Evolutionary conservation across 2,888 invertebrate genomes (phyloP).

Genomic region (Eupeodes luniger): DNA sequence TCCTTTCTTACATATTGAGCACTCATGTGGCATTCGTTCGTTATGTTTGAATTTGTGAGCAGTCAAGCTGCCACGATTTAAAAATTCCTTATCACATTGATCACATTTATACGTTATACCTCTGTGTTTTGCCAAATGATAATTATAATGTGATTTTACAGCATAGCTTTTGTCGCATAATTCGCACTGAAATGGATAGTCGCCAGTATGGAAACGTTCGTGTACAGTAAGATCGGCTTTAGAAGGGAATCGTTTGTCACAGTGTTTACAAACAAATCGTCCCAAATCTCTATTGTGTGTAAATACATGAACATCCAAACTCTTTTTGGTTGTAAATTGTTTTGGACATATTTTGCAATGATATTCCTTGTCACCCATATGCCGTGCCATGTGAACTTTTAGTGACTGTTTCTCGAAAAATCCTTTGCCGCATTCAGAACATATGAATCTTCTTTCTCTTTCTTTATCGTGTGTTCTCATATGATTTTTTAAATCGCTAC

Average conservation of each 20-base stretch:
- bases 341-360: slow-evolving; percentile 61
- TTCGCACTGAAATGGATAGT: slow-evolving; percentile 68
- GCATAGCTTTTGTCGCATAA: slow-evolving; percentile 66
- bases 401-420: slow-evolving; percentile 69
- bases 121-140: slow-evolving; percentile 71
- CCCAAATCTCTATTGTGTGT: slow-evolving; percentile 66
- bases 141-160: slow-evolving; percentile 71
- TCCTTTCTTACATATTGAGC: slow-evolving; percentile 64
- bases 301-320: slow-evolving; percentile 59
- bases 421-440: slow-evolving; percentile 58
- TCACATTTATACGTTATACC: slow-evolving; percentile 71
- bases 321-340: slow-evolving; percentile 64
- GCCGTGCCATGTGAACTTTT: slow-evolving; percentile 56
- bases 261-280: slow-evolving; percentile 58
- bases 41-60: slow-evolving; percentile 62
- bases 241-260: slow-evolving; percentile 63
- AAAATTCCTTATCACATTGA: slow-evolving; percentile 67
- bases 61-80: slow-evolving; percentile 62
- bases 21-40: slow-evolving; percentile 64
- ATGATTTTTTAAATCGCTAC: slow-evolving; percentile 62
- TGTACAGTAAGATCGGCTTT: slow-evolving; percentile 69
- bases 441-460: slow-evolving; percentile 48
- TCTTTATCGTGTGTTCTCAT: slow-evolving; percentile 59
- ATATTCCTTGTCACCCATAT: slow-evolving; percentile 50
- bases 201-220: slow-evolving; percentile 74